Percentiles rank a stretch among this genome's conserved stretches.
These are phyloP conservation scores for Falco berigora DNA, from an alignment of 2,797 vertebrate species.

Conservation along the genomic window DNA sequence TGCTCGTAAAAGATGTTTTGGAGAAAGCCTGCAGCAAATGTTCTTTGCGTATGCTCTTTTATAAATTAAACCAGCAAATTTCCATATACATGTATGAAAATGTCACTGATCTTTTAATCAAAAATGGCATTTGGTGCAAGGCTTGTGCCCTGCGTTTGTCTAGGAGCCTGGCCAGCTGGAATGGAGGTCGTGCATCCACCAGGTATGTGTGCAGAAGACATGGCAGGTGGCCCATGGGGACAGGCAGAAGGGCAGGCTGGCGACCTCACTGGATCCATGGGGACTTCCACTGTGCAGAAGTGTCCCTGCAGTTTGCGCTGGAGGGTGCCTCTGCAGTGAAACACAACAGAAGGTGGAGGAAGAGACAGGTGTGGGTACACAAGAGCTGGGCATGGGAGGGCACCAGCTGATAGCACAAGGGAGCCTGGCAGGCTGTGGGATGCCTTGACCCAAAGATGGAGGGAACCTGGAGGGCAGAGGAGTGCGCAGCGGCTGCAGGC, in stretches of 20 bases:
- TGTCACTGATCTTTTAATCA: conserved; percentile 3
- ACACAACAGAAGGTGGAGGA: background rate
- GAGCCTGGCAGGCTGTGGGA: background rate
- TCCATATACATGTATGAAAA: background rate
- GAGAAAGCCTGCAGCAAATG: background rate
- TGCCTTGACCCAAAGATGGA: background rate
- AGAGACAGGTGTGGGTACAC: background rate
- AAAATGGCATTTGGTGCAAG: background rate
- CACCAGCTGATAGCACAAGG: accelerated
- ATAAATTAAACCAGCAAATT: background rate
- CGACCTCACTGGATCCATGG: background rate
- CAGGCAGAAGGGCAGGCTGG: background rate
- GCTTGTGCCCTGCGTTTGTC: background rate
- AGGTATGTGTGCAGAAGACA: background rate
- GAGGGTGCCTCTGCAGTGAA: background rate
- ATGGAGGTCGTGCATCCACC: accelerated
- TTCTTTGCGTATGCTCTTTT: background rate
- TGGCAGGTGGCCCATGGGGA: background rate
- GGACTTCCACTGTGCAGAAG: background rate
- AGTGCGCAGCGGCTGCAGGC: background rate
- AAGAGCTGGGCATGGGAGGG: background rate
- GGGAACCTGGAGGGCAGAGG: background rate
- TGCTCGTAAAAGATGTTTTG: background rate
- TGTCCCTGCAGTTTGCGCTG: background rate
- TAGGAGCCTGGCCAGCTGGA: background rate